Conservation (phyloP, 2,888 invertebrate genomes). For the Meteorus colon region DNA sequence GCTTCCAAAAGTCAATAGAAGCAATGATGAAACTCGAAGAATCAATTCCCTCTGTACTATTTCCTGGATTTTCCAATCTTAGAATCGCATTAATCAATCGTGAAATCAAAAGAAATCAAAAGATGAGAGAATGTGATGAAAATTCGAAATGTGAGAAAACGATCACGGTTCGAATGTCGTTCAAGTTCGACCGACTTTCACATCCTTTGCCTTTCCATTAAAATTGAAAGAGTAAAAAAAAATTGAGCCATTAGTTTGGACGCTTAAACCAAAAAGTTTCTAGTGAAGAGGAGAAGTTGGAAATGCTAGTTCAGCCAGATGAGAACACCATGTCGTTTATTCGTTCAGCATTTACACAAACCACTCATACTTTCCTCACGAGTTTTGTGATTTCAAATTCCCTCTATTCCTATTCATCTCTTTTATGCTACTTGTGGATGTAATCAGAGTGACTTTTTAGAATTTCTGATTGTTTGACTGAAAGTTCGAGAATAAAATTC, state of each 20-base stretch:
- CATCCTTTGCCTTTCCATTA: slow-evolving; percentile 26
- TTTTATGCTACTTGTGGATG: neutral
- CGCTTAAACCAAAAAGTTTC: slow-evolving; percentile 33
- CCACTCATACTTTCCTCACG: neutral
- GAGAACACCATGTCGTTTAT: slow-evolving; percentile 23
- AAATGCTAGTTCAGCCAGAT: slow-evolving; percentile 27
- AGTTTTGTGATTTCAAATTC: neutral
- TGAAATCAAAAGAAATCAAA: neutral
- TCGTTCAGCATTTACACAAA: slow-evolving; percentile 13
- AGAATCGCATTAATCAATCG: neutral
- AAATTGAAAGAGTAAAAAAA: slow-evolving; percentile 12
- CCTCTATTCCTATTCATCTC: neutral
- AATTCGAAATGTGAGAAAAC: neutral
- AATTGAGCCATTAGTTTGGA: slow-evolving; percentile 27
- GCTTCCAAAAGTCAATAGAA: too few species aligned
- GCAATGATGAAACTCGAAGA: too few species aligned
- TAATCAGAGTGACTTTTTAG: neutral
- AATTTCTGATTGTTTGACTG: neutral
- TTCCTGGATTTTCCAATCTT: too few species aligned
- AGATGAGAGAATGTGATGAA: neutral
- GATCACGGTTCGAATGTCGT: slow-evolving; percentile 16
- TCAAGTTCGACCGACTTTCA: slow-evolving; percentile 26
- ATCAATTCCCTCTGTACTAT: too few species aligned
- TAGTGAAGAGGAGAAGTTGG: slow-evolving; percentile 23
- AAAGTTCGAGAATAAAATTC: neutral